These are phyloP conservation scores for Sinopyrophorus schimmeli DNA, from an alignment of 2,888 invertebrate species.

Conservation along the genomic window DNA sequence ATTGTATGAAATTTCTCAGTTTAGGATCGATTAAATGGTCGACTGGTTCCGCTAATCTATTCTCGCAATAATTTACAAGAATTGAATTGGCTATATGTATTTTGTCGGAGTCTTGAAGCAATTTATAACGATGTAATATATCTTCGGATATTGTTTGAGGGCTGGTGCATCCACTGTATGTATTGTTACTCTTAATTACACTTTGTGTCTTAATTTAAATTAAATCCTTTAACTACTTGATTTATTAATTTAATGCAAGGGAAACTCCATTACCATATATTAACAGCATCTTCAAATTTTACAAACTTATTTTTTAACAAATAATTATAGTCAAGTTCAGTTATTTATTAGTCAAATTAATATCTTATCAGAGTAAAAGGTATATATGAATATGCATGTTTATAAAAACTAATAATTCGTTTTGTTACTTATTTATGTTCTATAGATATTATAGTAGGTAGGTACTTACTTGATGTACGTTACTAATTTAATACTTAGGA, in stretches of 20 bases:
- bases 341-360: too few species aligned
- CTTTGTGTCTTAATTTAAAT: slow-evolving; percentile 30
- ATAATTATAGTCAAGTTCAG: too few species aligned
- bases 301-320: too few species aligned
- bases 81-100: slow-evolving; percentile 25
- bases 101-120: slow-evolving; percentile 23
- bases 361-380: too few species aligned
- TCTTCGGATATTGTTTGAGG: slow-evolving; percentile 30
- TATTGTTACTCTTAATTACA: slow-evolving; percentile 33
- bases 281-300: not conserved
- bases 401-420: too few species aligned
- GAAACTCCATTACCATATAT: too few species aligned
- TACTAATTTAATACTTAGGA: too few species aligned
- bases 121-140: slow-evolving; percentile 25
- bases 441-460: too few species aligned
- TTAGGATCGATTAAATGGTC: slow-evolving; percentile 24
- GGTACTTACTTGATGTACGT: too few species aligned
- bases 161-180: slow-evolving; percentile 29
- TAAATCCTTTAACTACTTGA: slow-evolving; percentile 25
- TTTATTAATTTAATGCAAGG: slow-evolving; percentile 22
- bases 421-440: too few species aligned
- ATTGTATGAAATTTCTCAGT: slow-evolving; percentile 6
- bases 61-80: slow-evolving; percentile 23
- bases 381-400: too few species aligned
- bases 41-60: slow-evolving; percentile 22